Evolutionary conservation across 2,888 invertebrate species (phyloP).

Genomic region (Eupithecia vulgata): DNA sequence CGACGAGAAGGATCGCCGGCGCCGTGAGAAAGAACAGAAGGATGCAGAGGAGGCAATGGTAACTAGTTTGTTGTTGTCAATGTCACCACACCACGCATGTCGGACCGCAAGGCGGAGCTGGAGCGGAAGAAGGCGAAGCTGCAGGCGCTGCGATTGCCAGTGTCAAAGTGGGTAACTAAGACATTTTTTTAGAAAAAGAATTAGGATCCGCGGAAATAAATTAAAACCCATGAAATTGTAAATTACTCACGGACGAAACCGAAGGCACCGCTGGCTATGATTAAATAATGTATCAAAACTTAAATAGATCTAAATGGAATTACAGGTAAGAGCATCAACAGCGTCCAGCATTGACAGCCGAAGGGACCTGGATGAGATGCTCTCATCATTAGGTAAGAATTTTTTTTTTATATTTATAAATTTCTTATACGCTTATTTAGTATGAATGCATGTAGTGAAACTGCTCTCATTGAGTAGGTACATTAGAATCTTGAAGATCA

Average conservation of each 20-base stretch:
- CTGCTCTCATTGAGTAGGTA: background rate
- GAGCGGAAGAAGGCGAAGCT: no score
- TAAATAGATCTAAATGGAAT: constrained; percentile 2
- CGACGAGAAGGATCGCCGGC: constrained; percentile 94
- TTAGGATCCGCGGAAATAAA: no score
- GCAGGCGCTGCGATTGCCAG: no score
- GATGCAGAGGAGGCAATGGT: constrained; percentile 90
- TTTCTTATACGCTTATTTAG: background rate
- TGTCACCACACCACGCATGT: no score
- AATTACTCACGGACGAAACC: no score
- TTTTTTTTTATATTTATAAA: no score
- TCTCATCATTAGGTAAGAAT: constrained; percentile 87
- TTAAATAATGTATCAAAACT: background rate
- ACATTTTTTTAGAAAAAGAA: no score
- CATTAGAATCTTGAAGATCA: background rate
- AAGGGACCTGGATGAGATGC: constrained; percentile 92
- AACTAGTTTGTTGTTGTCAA: constrained; percentile 25
- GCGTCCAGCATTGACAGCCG: constrained; percentile 79
- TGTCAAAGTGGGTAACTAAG: no score
- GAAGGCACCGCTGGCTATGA: no score
- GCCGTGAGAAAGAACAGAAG: constrained; percentile 93
- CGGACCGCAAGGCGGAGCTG: no score
- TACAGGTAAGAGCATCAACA: constrained; percentile 78
- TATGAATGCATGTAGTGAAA: background rate
- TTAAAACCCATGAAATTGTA: no score